Conservation (phyloP, 1,140 invertebrate genomes). For the Philopotamus ludificatus region DNA sequence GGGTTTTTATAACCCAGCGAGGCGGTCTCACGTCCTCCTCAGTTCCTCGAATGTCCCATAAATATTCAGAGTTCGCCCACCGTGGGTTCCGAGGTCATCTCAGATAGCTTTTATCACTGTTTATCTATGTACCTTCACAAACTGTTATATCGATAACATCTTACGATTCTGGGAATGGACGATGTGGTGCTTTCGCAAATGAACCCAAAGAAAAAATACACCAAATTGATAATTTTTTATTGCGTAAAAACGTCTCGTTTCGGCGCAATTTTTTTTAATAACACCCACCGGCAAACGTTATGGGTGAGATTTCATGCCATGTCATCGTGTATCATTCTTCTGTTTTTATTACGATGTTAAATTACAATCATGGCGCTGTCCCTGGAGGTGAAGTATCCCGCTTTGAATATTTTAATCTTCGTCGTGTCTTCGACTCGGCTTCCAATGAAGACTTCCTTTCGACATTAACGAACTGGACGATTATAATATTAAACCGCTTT, state of each 20-base stretch:
- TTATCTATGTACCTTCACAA: constrained; percentile 18
- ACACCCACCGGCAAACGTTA: too few relatives aligned
- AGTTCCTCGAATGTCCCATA: constrained; percentile 8
- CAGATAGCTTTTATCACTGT: constrained; percentile 23
- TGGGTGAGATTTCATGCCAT: background rate
- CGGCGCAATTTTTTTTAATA: background rate
- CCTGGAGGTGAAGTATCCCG: constrained; percentile 5
- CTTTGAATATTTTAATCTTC: constrained; percentile 18
- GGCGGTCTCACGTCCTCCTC: constrained; percentile 15
- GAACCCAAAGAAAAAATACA: background rate
- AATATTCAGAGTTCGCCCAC: constrained; percentile 9
- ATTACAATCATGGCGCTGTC: constrained; percentile 4
- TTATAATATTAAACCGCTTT: constrained; percentile 4
- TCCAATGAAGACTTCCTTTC: background rate
- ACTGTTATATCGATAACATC: constrained; percentile 25
- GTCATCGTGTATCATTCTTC: background rate
- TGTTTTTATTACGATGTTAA: constrained; percentile 5
- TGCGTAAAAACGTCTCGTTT: background rate
- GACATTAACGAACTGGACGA: too few relatives aligned
- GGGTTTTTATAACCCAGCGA: too few relatives aligned
- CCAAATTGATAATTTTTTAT: background rate
- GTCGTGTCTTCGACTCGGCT: background rate
- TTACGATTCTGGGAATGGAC: constrained; percentile 8
- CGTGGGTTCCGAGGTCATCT: constrained; percentile 19
- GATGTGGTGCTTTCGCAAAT: background rate